Base-by-base conservation (phyloP, 2,888 invertebrate genomes). In the Germaria angustata region DNA sequence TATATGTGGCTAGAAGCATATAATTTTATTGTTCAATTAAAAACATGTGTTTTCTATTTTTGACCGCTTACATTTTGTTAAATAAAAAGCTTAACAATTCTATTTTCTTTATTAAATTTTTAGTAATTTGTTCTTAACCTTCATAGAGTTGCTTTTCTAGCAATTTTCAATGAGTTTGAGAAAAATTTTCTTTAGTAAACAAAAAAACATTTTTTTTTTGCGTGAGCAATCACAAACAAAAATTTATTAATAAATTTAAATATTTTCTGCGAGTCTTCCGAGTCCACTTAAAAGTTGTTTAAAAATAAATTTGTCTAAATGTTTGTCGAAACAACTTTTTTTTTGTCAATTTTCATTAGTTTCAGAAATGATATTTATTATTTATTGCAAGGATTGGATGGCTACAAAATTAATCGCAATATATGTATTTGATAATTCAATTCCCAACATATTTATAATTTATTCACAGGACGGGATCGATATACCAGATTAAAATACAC, bases 91-190 rank as follows among this genome's bases (percentile, higher is more conserved):
- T 32, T 55, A 32, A 55, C 4, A 32, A 44, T 36, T 34, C 11
- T 1, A n/a, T 15, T 22, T 22, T 8, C 15, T 1, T 20, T 51
- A 28, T 53, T 34, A 20, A 15, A 28, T 39, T 75, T 65, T 65
- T 36, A 51, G 41, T 73, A 32, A 28, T 75, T 76, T 61, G 49
- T 44, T 77, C 51, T 77, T 63, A 51, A 77, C 77, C 69, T 77
- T 61, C 53, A 69, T 11, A 17, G 2, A 71, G 28, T 17, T 22
- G 9, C 22, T 17, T 51, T 51, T 44, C 4, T 34, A 61, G 49
- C 49, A 66, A 36, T 36, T 59, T 71, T 15, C 32, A 57, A 46
- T 68, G 28, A 49, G 17, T 65, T 34, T 34, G 32, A 34, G 6
- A 32, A 34, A 65, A 65, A 49, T 20, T 22, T 65, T 65, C 34